Evolutionary conservation across 1,140 invertebrate species (phyloP), one percentile per base, ranked within the genome.

Genomic region (Atta colombica): DNA sequence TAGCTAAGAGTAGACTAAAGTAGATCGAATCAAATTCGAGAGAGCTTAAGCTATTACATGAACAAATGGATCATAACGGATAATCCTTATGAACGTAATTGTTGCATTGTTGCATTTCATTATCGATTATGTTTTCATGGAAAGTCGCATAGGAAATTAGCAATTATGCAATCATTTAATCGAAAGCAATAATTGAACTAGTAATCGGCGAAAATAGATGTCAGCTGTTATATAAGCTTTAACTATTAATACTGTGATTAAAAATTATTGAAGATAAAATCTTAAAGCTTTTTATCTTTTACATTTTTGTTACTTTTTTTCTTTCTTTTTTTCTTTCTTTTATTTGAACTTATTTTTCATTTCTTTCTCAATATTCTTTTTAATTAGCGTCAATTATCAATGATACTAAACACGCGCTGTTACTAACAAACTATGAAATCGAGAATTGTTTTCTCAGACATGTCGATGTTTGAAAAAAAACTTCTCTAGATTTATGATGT

Each of bases 51-150:
- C 53, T 71, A 58, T 71, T 21, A 18, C 45, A 4, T 49, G 49
- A 39, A 84, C 69, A 74, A 84, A 69, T 74, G 55, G 80, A 74
- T 61, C 80, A 63, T 84, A 74, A 61, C 53, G 69, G 80, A 84
- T 84, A 84, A 84, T 61, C 69, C 69, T 63, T n/a, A 45, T 16
- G 35, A 10, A 35, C 14, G 39, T 60, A 55, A 82, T 82, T 55
- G 18, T 5, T 66, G 31, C 53, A 25, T 84, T 49, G 55, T 74
- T 25, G 25, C 25, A 25, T 25, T 63, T 58, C 14, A 45, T 58
- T 2, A 7, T 60, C 45, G 39, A 74, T 72, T 49, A 61, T 60
- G 39, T 58, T 71, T 84, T 61, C 68, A 72, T 8, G 31, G 21
- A 16, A 1, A 58, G 25, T 14, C 5, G 31, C 21, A 31, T 35